These are phyloP conservation scores for Neomorphus geoffroyi DNA, from an alignment of 2,797 vertebrate species.

Conservation along the genomic window DNA sequence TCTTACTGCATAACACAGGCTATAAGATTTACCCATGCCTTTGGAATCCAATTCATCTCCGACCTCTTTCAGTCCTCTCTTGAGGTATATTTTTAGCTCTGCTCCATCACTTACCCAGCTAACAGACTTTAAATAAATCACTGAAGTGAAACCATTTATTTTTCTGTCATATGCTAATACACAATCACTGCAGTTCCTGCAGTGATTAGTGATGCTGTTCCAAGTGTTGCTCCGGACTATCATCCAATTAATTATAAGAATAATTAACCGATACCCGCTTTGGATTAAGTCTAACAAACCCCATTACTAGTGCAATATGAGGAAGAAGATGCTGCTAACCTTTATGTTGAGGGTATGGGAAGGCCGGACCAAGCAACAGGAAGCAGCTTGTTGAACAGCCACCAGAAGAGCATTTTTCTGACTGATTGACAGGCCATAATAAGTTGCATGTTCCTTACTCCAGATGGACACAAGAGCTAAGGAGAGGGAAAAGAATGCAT, in stretches of 20 bases:
- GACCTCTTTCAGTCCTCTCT: neutral
- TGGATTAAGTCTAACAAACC: neutral
- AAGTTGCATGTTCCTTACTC: slow-evolving; percentile 79
- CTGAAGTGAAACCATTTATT: neutral
- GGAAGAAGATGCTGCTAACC: slow-evolving; percentile 33
- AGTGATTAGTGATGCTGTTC: neutral
- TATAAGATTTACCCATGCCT: neutral
- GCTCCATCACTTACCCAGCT: neutral
- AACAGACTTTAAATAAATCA: slow-evolving; percentile 16
- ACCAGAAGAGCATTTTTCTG: slow-evolving; percentile 82
- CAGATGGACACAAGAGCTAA: slow-evolving; percentile 76
- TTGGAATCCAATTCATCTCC: neutral
- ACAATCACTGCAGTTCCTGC: neutral
- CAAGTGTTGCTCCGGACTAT: neutral
- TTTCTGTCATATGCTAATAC: slow-evolving; percentile 1
- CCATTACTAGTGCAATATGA: neutral
- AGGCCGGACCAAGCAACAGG: slow-evolving; percentile 65
- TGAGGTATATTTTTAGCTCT: neutral
- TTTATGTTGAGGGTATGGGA: neutral
- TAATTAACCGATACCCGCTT: neutral
- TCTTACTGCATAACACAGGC: neutral
- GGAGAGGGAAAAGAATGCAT: neutral
- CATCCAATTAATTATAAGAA: neutral
- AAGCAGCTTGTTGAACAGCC: slow-evolving; percentile 74
- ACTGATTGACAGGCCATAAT: slow-evolving; percentile 78